Conservation (phyloP, 1,140 invertebrate species). For the Papilio polytes region DNA sequence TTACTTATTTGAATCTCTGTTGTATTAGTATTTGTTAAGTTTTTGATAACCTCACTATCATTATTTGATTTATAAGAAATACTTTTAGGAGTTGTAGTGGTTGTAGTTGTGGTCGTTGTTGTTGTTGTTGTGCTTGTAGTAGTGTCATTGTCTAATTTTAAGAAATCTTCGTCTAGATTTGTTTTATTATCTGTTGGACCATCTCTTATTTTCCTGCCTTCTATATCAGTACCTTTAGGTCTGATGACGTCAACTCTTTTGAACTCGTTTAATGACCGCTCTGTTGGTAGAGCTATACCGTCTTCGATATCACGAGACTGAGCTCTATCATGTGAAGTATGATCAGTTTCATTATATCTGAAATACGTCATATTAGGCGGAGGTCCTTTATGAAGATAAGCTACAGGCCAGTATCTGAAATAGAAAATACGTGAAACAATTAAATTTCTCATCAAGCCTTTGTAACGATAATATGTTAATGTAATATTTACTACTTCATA, state of each 20-base stretch:
- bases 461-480: not conserved
- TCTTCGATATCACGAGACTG: conserved; percentile 38
- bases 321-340: conserved; percentile 50
- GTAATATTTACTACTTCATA: not conserved
- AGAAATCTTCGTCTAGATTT: conserved; percentile 48
- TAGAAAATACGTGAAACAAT: conserved; percentile 7
- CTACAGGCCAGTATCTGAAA: conserved; percentile 82
- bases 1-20: conserved; percentile 49
- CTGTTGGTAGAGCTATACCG: conserved; percentile 28
- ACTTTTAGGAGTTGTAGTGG: conserved; percentile 41
- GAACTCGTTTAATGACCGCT: conserved; percentile 39
- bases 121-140: conserved; percentile 50
- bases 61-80: not conserved
- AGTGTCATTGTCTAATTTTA: conserved; percentile 46
- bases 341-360: conserved; percentile 72
- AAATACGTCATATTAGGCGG: conserved; percentile 82
- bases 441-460: not conserved
- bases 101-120: conserved; percentile 43
- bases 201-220: conserved; percentile 50
- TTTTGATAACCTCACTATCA: conserved; percentile 2
- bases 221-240: conserved; percentile 41
- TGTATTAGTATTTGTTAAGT: conserved; percentile 28
- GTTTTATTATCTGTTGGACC: conserved; percentile 63
- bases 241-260: conserved; percentile 43
- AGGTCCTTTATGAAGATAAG: conserved; percentile 80